Conservation (phyloP, 1,140 invertebrate genomes). For the Drosophila baimaii region DNA sequence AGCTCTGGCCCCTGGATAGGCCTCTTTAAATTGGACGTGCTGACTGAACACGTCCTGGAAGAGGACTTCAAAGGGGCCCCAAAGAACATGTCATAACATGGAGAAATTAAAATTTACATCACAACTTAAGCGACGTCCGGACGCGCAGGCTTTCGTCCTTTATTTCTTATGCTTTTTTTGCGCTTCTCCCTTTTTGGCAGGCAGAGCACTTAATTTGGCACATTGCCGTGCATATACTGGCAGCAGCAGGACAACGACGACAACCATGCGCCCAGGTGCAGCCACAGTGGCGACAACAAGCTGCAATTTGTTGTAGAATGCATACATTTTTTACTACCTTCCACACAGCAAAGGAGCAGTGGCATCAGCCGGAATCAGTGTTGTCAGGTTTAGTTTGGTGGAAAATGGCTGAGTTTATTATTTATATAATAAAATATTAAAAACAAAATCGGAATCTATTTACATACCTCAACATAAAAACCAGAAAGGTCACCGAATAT, state of each 20-base stretch:
- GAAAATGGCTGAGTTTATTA: neutral
- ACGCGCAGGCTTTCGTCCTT: constrained; percentile 25
- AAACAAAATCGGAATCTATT: too few species aligned
- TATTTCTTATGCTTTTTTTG: constrained; percentile 11
- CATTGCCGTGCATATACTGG: constrained; percentile 64
- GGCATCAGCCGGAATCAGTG: constrained; percentile 8
- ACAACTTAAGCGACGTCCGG: constrained; percentile 71
- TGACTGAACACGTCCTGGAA: constrained; percentile 12
- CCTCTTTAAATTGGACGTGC: constrained; percentile 18
- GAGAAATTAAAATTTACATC: constrained; percentile 80
- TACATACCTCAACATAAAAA: neutral
- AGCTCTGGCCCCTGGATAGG: neutral
- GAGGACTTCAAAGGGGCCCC: constrained; percentile 60
- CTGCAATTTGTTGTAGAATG: constrained; percentile 65
- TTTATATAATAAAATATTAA: neutral
- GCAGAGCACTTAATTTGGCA: constrained; percentile 78
- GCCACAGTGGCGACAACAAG: constrained; percentile 67
- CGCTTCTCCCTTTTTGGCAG: constrained; percentile 38
- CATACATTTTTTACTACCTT: constrained; percentile 69
- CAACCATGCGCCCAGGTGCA: constrained; percentile 64
- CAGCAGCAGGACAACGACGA: constrained; percentile 55
- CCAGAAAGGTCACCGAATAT: too few species aligned
- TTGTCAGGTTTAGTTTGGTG: neutral
- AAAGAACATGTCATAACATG: constrained; percentile 75
- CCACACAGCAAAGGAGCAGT: constrained; percentile 23